Evolutionary conservation across 2,113 vertebrate genomes (phyloP).

Genomic region (Dicerorhinus sumatrensis): DNA sequence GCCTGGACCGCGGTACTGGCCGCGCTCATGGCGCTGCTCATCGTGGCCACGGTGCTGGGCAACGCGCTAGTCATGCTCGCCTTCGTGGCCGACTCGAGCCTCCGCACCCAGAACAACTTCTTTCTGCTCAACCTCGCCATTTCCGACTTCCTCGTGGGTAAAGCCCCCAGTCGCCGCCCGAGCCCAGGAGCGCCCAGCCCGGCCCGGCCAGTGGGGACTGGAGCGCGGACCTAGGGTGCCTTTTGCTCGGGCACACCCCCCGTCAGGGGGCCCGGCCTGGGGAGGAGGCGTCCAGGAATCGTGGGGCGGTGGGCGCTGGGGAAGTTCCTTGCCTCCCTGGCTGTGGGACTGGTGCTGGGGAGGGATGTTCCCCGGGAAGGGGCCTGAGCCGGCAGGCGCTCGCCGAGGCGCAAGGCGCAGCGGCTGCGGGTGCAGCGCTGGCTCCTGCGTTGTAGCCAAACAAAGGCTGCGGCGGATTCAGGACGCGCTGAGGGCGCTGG

Average conservation of each 20-base stretch:
- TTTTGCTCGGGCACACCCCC: not conserved
- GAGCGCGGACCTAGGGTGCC: not conserved
- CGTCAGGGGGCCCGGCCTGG: not conserved
- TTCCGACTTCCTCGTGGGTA: constrained; percentile 91
- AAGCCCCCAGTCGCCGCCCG: constrained; percentile 74
- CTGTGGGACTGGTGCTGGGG: not conserved
- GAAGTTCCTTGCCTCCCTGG: not conserved
- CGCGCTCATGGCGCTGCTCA: constrained; percentile 87
- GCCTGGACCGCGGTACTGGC: constrained; percentile 84
- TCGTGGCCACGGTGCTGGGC: constrained; percentile 87
- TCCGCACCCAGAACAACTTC: constrained; percentile 90
- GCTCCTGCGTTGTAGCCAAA: constrained; percentile 35
- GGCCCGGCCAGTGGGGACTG: not conserved
- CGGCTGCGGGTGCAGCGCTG: constrained; percentile 23
- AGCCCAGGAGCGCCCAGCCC: not conserved
- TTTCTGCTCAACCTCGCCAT: constrained; percentile 90
- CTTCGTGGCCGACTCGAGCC: constrained; percentile 89
- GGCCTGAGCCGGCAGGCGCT: not conserved
- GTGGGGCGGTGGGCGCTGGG: not conserved
- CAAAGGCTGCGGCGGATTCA: constrained; percentile 66
- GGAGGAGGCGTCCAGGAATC: not conserved
- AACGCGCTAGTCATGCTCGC: constrained; percentile 90
- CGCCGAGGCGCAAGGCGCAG: constrained; percentile 13
- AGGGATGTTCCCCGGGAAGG: not conserved
- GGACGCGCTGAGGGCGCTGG: constrained; percentile 18